Percentiles rank a stretch among this genome's conserved stretches.
Evolutionary conservation across 92 coral and sea anemone genomes (phyloP).

Genomic region (Parazoanthus swiftii): DNA sequence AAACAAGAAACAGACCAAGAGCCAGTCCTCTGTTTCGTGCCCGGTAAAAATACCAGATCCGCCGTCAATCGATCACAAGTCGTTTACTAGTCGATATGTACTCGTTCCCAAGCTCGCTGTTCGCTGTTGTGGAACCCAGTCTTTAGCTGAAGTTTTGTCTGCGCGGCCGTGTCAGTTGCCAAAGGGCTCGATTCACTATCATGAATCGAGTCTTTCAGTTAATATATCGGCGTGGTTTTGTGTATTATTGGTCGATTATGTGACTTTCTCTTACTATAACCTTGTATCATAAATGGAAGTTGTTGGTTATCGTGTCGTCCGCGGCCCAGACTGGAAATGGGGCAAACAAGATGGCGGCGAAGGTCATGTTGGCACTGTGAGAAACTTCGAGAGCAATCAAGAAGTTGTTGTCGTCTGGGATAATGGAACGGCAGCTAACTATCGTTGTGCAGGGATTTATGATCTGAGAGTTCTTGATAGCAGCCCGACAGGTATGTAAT

Average conservation of each 20-base stretch:
- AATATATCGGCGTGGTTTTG: background rate
- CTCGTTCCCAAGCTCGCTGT: slow-evolving; percentile 14
- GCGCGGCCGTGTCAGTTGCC: slow-evolving; percentile 32
- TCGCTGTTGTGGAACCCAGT: slow-evolving; percentile 34
- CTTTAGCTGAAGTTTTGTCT: background rate
- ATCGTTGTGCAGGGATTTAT: slow-evolving; percentile 91
- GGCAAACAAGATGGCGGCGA: slow-evolving; percentile 99
- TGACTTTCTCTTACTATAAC: background rate
- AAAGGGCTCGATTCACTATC: background rate
- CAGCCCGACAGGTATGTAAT: slow-evolving; percentile 87
- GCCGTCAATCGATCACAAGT: too few species aligned
- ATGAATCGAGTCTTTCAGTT: background rate
- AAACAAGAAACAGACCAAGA: too few species aligned
- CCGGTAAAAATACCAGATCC: too few species aligned
- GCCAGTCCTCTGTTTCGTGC: too few species aligned
- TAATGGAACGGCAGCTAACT: slow-evolving; percentile 98
- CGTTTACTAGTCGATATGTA: too few species aligned
- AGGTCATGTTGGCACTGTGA: slow-evolving; percentile 96
- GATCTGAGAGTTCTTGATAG: slow-evolving; percentile 90
- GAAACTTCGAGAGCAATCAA: slow-evolving; percentile 95
- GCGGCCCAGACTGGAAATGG: slow-evolving; percentile 99
- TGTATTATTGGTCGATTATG: slow-evolving; percentile 8
- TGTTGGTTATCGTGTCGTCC: slow-evolving; percentile 96
- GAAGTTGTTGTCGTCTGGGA: slow-evolving; percentile 99
- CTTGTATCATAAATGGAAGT: slow-evolving; percentile 68